Evolutionary conservation across 2,113 vertebrate genomes (phyloP).

Genomic region (Perca flavescens): DNA sequence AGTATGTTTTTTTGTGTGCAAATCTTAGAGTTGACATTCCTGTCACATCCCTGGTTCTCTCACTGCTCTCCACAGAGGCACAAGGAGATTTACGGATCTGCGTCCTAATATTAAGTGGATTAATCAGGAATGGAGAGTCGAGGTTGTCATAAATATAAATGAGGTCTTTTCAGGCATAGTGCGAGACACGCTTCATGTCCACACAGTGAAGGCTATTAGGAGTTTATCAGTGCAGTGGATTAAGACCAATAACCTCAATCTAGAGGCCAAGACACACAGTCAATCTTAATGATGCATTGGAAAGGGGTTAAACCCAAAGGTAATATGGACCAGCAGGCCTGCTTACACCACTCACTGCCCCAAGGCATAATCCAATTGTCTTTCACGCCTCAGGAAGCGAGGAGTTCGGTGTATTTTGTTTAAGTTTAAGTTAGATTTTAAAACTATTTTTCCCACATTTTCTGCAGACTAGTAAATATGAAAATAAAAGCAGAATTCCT

Average conservation of each 20-base stretch:
- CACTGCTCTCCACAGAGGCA: conserved; percentile 59
- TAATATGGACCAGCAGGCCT: conserved; percentile 64
- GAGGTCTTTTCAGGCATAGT: conserved; percentile 63
- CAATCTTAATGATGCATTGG: conserved; percentile 70
- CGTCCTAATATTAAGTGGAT: conserved; percentile 80
- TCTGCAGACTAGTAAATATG: conserved; percentile 19
- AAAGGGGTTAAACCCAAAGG: conserved; percentile 71
- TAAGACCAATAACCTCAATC: conserved; percentile 74
- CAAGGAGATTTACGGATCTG: conserved; percentile 74
- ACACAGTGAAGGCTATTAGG: conserved; percentile 60
- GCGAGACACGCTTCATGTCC: conserved; percentile 64
- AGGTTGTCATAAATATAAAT: conserved; percentile 84
- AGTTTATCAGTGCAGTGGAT: conserved; percentile 73
- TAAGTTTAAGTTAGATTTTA: conserved; percentile 18
- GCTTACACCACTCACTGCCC: conserved; percentile 54
- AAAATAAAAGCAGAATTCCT: conserved; percentile 24
- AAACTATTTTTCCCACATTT: conserved; percentile 7
- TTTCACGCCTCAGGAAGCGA: conserved; percentile 50
- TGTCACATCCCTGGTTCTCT: conserved; percentile 65
- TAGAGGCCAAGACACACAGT: conserved; percentile 65
- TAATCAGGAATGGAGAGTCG: conserved; percentile 79
- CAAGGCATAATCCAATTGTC: conserved; percentile 60
- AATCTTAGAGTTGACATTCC: conserved; percentile 70
- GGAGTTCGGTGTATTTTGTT: conserved; percentile 37
- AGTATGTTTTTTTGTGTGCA: conserved; percentile 15